These are phyloP conservation scores for Salvator merianae DNA, from an alignment of 2,113 vertebrate species.

Conservation along the genomic window DNA sequence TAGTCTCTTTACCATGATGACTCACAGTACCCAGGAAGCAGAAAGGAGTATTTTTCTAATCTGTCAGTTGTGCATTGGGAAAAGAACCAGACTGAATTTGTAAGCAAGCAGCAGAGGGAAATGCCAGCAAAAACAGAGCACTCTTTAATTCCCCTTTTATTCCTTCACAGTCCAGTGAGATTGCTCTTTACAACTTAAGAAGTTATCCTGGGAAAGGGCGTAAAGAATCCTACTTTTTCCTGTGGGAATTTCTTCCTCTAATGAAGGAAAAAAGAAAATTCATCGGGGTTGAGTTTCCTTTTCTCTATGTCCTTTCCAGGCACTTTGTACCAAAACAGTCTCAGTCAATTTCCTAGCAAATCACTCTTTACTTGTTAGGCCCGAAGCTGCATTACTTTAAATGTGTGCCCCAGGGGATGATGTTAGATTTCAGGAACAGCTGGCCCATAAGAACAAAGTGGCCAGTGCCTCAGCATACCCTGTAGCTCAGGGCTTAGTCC, in stretches of 20 bases:
- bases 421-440: too few relatives aligned
- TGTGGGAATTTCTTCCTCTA: neutral
- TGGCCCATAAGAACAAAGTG: too few relatives aligned
- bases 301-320: neutral
- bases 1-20: neutral
- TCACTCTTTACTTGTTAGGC: neutral
- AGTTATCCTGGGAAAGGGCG: neutral
- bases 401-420: too few relatives aligned
- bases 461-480: too few relatives aligned
- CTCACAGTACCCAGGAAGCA: neutral
- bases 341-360: neutral
- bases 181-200: slow-evolving; percentile 44
- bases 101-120: slow-evolving; percentile 33
- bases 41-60: neutral
- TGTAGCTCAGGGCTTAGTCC: too few relatives aligned
- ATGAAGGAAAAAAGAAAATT: neutral
- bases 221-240: neutral
- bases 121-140: slow-evolving; percentile 31
- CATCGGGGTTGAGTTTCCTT: neutral
- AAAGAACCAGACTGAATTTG: slow-evolving; percentile 35
- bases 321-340: neutral
- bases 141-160: slow-evolving; percentile 28
- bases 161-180: slow-evolving; percentile 41
- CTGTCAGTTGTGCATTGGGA: slow-evolving; percentile 10
- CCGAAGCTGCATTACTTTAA: too few relatives aligned